Base-by-base conservation (phyloP, 2,113 vertebrate genomes). In the Actenoides hombroni region DNA sequence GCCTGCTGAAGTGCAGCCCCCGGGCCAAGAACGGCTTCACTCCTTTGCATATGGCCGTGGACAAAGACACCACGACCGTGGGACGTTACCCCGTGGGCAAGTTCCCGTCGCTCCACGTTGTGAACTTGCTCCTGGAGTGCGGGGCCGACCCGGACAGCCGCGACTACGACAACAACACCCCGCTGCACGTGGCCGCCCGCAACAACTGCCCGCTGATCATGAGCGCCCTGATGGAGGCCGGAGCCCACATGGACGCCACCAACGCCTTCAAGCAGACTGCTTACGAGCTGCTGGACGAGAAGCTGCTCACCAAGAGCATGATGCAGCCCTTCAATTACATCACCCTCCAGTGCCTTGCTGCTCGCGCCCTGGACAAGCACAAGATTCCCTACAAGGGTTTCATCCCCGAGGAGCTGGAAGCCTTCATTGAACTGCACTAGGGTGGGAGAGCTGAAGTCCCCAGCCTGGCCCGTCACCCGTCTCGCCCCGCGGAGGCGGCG, bases 311-410 rank as follows among this genome's bases (percentile, higher is more conserved):
- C 61, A 98, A 98, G 94, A 98, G 98, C 75, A 98, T 98, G 70
- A 97, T 99, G 82, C 98, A 98, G 97, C 99, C 99, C 4, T 98
- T 99, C 92, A 99, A 98, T 93, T 98, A 99, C 63, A 88, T 99
- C 95, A 99, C 98, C 91, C 98, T 99, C 92, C 99, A 99, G 99
- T 99, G 99, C 98, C 98, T 99, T 97, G 99, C 99, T 4, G 99
- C 99, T 63, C 98, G 99, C 6, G 98, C 99, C 21, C 98, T 99
- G 54, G 99, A 99, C 95, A 99, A 98, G 96, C 99, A 99, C 98
- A 99, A 99, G 98, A 97, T 99, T 73, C 98, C 99, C 85, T 99
- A 99, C 98, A 99, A 99, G 96, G 99, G 99, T 29, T 98, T 99
- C 73, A 99, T 99, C 98, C 99, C 99, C 0, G 99, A 99, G 91